phyloP scores from a whole-genome alignment of 2,888 invertebrate species.

The Oxytorus armatus region DNA sequence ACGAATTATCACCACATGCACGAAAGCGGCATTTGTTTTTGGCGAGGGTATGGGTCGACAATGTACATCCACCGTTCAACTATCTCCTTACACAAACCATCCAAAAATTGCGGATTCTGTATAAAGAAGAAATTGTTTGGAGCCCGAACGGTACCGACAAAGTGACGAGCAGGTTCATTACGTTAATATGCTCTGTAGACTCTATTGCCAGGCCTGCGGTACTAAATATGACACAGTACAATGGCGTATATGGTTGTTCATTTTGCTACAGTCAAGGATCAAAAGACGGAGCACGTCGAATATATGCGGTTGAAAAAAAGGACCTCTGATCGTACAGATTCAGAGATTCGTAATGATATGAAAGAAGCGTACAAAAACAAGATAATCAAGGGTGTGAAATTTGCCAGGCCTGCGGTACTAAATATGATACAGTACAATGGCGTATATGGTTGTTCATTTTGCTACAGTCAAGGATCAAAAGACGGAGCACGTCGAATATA shows the following conservation, averaged over 20 bases:
- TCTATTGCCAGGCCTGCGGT: constrained; percentile 54
- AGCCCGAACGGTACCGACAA: constrained; percentile 5
- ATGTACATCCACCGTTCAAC: constrained; percentile 45
- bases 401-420: constrained; percentile 46
- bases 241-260: constrained; percentile 56
- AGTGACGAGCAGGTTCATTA: constrained; percentile 22
- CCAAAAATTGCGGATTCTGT: neutral
- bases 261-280: constrained; percentile 48
- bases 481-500: neutral
- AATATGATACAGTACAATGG: constrained; percentile 63
- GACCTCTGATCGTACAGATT: neutral
- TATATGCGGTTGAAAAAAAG: neutral
- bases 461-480: constrained; percentile 4
- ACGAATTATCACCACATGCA: constrained; percentile 54
- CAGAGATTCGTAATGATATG: neutral
- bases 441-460: constrained; percentile 55
- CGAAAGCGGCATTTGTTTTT: constrained; percentile 50
- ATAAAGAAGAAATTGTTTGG: constrained; percentile 24
- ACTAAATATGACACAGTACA: constrained; percentile 59
- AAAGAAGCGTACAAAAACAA: too few species aligned
- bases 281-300: constrained; percentile 14
- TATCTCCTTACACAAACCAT: neutral
- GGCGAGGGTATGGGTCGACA: constrained; percentile 55
- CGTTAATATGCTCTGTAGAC: constrained; percentile 32
- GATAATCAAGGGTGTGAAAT: too few species aligned